phyloP scores from a whole-genome alignment of 2,113 vertebrate genomes.

The Leptodactylus fuscus region DNA sequence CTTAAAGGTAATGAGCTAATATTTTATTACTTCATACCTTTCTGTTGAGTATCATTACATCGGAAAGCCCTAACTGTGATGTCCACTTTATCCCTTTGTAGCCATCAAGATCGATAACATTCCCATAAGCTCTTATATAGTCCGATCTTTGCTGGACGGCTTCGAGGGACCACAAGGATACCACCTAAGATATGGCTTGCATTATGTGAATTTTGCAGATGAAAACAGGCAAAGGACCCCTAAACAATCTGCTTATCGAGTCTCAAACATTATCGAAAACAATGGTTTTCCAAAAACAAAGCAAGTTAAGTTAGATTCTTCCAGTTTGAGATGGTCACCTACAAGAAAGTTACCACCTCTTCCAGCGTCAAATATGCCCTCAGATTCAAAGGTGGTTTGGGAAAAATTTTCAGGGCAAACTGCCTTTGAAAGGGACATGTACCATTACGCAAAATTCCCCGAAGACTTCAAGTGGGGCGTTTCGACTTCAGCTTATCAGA shows the following conservation, averaged over 20 bases:
- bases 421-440: constrained; percentile 81
- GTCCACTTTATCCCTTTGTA: constrained; percentile 66
- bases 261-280: constrained; percentile 78
- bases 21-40: too few species aligned
- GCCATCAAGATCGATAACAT: constrained; percentile 78
- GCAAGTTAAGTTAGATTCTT: too few species aligned
- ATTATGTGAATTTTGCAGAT: constrained; percentile 81
- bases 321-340: neutral
- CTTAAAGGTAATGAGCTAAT: constrained; percentile 93
- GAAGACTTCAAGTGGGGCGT: constrained; percentile 87
- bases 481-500: constrained; percentile 90
- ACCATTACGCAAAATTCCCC: constrained; percentile 86
- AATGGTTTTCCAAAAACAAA: constrained; percentile 78
- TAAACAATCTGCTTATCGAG: constrained; percentile 87
- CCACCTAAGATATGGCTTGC: constrained; percentile 84
- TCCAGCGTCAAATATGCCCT: constrained; percentile 85
- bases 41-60: neutral
- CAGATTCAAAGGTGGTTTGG: constrained; percentile 85
- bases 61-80: neutral
- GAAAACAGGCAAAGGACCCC: constrained; percentile 85
- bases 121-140: constrained; percentile 79
- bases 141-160: constrained; percentile 86
- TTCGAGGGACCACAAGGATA: constrained; percentile 89
- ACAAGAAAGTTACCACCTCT: constrained; percentile 60
- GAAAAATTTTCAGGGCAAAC: constrained; percentile 85